phyloP scores from a whole-genome alignment of 2,797 vertebrate genomes.

The Botia kubotai region DNA sequence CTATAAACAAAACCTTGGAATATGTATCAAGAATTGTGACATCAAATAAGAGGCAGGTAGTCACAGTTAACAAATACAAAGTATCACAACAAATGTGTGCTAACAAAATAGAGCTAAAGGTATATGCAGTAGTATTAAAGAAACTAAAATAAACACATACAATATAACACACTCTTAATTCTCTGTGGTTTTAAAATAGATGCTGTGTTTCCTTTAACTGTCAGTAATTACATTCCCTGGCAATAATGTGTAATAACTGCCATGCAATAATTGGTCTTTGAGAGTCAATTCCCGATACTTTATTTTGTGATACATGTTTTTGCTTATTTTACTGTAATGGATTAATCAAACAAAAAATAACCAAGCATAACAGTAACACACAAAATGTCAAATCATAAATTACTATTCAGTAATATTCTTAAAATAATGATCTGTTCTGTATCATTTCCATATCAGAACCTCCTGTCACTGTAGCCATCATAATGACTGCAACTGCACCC shows the following conservation, averaged over 20 bases:
- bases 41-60: constrained; percentile 31
- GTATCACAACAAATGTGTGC: constrained; percentile 13
- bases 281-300: neutral
- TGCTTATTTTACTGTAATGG: constrained; percentile 1
- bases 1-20: constrained; percentile 37
- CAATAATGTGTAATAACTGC: neutral
- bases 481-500: constrained; percentile 5
- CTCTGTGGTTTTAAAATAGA: neutral
- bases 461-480: constrained; percentile 2
- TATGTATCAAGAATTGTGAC: constrained; percentile 37
- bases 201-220: neutral
- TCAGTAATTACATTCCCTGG: neutral
- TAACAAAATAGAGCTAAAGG: constrained; percentile 39
- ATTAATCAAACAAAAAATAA: constrained; percentile 3
- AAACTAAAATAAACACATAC: constrained; percentile 19
- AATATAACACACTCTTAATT: constrained; percentile 6
- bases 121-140: constrained; percentile 44
- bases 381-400: constrained; percentile 35
- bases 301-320: neutral
- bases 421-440: constrained; percentile 33
- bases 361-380: constrained; percentile 38
- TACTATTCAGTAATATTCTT: constrained; percentile 24
- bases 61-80: constrained; percentile 31
- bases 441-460: constrained; percentile 29
- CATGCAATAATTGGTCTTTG: constrained; percentile 9